Percentiles rank a stretch among this genome's conserved stretches.
Conservation (phyloP, 2,888 invertebrate species). For the Oxystoma pomonae region DNA sequence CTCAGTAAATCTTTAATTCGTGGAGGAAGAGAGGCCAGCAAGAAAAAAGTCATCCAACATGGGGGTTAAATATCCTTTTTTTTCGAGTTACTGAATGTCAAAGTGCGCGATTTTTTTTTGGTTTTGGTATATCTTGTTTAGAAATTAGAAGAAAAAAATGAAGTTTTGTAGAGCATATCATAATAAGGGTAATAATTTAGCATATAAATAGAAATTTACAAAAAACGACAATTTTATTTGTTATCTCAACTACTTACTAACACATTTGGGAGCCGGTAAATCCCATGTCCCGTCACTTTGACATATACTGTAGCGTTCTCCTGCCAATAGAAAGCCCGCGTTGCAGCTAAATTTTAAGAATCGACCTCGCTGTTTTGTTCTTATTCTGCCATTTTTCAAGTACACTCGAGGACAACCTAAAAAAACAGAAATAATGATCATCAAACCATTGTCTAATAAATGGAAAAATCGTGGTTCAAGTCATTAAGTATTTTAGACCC, state of each 20-base stretch:
- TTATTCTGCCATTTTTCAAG: conserved; percentile 37
- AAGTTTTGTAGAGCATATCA: too few relatives aligned
- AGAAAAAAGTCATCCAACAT: too few relatives aligned
- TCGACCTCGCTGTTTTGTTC: conserved; percentile 49
- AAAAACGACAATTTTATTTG: neutral
- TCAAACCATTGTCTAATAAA: neutral
- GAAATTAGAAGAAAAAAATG: neutral
- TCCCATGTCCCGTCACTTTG: conserved; percentile 65
- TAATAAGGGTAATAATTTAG: neutral
- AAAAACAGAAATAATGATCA: conserved; percentile 5
- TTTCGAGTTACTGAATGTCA: too few relatives aligned
- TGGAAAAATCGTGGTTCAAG: too few relatives aligned
- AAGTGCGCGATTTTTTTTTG: too few relatives aligned
- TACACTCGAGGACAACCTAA: conserved; percentile 30
- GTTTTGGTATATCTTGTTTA: neutral
- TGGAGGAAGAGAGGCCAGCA: too few relatives aligned
- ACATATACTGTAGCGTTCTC: conserved; percentile 68
- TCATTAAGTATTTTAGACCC: too few relatives aligned
- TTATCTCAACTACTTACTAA: conserved; percentile 63
- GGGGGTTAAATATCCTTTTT: too few relatives aligned
- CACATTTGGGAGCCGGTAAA: conserved; percentile 62
- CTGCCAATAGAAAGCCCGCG: conserved; percentile 59
- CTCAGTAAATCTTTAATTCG: too few relatives aligned
- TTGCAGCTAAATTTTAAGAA: conserved; percentile 60
- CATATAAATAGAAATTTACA: neutral